Base-by-base conservation (phyloP, 2,113 vertebrate species). In the Kryptolebias marmoratus region DNA sequence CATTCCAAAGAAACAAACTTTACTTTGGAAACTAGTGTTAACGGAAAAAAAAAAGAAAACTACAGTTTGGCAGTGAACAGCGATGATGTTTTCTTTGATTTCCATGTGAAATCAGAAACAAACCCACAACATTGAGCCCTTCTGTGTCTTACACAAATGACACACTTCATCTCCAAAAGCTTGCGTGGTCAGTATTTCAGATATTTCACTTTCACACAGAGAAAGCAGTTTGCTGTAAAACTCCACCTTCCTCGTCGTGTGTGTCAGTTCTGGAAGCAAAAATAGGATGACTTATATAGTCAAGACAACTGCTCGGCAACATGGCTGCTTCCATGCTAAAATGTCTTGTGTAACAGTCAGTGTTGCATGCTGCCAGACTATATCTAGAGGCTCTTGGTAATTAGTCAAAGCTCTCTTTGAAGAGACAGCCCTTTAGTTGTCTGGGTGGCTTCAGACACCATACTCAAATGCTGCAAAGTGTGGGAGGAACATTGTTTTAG, bases 71-170 rank as follows among this genome's bases (percentile, higher is more conserved):
- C 3, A 36, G 32, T 36, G 7, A 36, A 36, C 7, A 36, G 32
- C 32, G 32, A 36, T 36, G 32, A 36, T 36, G 3, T 3, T 22
- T 22, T 22, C 22, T 36, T 36, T 36, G 3, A 36, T 36, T 36
- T 36, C 7, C 9, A 42, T 42, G 39, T 42, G 39, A 42, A 42
- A 42, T 42, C 39, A 30, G 30, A 22, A 27, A 86, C 83, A 86
- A 90, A 91, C 86, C 85, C 86, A 87, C 86, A 82, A 79, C 71
- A 80, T 83, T 87, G 82, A 77, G 55, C 75, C 74, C 50, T 72
- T 86, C 80, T 68, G 64, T 79, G 32, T 62, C 39, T 57, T 22
- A 30, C 16, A 36, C 68, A 72, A 77, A 79, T 73, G 74, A 71
- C 62, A 82, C 76, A 73, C 65, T 65, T 82, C 71, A 79, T 77